Evolutionary conservation across 2,888 invertebrate species (phyloP).

Genomic region (Eupithecia vulgata): DNA sequence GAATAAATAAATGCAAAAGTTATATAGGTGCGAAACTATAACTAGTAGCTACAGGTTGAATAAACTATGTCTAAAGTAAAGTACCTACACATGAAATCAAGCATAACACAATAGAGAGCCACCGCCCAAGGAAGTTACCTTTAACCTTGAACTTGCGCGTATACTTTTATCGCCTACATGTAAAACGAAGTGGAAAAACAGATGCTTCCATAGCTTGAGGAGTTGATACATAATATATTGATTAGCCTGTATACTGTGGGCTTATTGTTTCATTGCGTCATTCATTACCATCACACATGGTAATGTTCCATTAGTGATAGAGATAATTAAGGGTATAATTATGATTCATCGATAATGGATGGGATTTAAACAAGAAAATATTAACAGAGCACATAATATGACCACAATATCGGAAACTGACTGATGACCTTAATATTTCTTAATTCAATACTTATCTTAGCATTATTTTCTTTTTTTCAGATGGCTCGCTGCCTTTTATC

Average conservation of each 20-base stretch:
- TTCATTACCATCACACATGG: constrained; percentile 12
- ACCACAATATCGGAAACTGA: background rate
- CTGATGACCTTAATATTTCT: background rate
- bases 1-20: background rate
- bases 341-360: background rate
- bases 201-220: background rate
- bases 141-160: constrained; percentile 34
- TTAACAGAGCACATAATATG: background rate
- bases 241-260: background rate
- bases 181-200: constrained; percentile 20
- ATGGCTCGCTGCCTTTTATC: constrained; percentile 58
- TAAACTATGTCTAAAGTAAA: background rate
- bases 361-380: background rate
- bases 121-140: background rate
- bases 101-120: constrained; percentile 1
- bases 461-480: constrained; percentile 55
- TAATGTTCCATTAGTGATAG: constrained; percentile 12
- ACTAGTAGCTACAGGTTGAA: background rate
- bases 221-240: background rate
- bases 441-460: background rate
- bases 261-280: constrained; percentile 16
- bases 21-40: background rate
- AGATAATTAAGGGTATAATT: background rate
- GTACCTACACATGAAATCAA: background rate
- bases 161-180: constrained; percentile 26